A percentile compares a stretch with the other conserved stretches of the same genome.
Conservation (phyloP, 2,888 invertebrate species). For the Tuberolachnus salignus region DNA sequence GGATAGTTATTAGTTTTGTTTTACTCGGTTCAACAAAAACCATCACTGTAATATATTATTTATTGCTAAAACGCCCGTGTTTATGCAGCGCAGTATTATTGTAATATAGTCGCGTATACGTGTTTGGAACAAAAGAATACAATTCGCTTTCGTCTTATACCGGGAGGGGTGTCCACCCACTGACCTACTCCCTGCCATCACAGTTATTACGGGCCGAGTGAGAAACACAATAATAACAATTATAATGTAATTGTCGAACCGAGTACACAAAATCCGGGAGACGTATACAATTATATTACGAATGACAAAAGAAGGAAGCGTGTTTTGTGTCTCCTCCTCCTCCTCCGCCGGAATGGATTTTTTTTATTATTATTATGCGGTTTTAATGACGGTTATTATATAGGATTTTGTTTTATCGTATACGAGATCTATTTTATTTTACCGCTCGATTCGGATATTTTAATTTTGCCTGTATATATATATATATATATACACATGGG, state of each 20-base stretch:
- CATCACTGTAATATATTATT: too few species aligned
- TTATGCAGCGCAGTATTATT: too few species aligned
- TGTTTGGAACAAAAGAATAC: conserved; percentile 19
- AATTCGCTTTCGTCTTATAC: background rate
- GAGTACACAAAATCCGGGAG: conserved; percentile 16
- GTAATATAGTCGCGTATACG: too few species aligned
- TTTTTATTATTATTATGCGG: conserved; percentile 9
- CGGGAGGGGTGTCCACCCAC: too few species aligned
- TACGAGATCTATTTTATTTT: conserved; percentile 29
- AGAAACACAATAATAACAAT: conserved; percentile 16
- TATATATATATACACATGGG: too few species aligned
- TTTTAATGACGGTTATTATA: conserved; percentile 48
- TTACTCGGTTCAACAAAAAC: too few species aligned
- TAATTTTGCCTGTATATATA: background rate
- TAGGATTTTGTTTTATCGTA: conserved; percentile 35
- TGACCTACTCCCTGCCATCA: too few species aligned
- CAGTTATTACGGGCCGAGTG: background rate
- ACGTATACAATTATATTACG: conserved; percentile 44
- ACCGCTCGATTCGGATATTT: conserved; percentile 24
- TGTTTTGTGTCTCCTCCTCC: background rate
- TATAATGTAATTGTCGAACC: conserved; percentile 36
- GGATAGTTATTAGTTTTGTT: too few species aligned
- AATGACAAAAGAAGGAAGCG: conserved; percentile 45
- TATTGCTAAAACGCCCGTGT: too few species aligned
- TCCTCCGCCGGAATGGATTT: background rate